A percentile compares a stretch with the other conserved stretches of the same genome.
Conservation (phyloP, 2,113 vertebrate species). For the Oncorhynchus gorbuscha region DNA sequence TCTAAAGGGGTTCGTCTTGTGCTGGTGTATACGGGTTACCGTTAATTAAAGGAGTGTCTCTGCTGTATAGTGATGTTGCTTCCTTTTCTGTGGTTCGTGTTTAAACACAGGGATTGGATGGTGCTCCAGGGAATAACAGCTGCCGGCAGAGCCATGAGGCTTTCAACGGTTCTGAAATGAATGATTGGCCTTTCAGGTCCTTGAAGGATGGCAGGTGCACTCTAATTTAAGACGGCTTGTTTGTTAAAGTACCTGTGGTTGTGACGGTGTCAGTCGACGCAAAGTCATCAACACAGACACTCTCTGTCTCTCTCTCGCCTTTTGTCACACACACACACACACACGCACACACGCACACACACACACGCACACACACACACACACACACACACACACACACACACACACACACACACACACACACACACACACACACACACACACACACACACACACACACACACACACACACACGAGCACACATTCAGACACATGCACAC, state of each 20-base stretch:
- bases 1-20: background rate
- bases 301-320: conserved; percentile 16
- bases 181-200: conserved; percentile 38
- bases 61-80: conserved; percentile 12
- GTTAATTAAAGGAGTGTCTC: conserved; percentile 9
- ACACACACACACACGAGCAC: background rate
- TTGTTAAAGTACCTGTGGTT: background rate
- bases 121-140: conserved; percentile 4
- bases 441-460: background rate
- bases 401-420: no score
- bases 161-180: conserved; percentile 36
- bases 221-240: conserved; percentile 18
- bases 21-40: background rate
- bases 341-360: background rate
- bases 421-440: no score
- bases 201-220: conserved; percentile 21
- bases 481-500: background rate
- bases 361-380: background rate
- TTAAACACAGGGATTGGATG: background rate
- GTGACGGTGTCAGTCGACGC: background rate
- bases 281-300: background rate
- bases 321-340: background rate
- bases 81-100: conserved; percentile 24
- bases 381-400: background rate
- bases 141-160: conserved; percentile 16